These are phyloP conservation scores for Psephotus haematonotus DNA, from an alignment of 2,113 vertebrate species.

Conservation along the genomic window DNA sequence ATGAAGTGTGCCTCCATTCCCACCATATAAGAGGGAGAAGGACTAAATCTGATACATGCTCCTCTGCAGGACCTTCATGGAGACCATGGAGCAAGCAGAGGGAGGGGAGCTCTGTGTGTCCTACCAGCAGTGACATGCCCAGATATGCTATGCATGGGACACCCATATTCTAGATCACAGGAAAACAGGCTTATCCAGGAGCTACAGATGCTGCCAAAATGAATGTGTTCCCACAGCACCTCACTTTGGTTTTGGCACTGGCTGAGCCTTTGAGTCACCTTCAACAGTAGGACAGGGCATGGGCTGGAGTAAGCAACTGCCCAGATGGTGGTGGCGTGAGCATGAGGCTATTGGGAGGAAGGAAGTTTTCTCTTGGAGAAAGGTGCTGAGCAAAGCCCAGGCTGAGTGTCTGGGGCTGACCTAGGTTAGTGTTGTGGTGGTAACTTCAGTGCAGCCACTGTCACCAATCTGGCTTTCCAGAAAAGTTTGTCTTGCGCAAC, in stretches of 20 bases:
- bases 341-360: not conserved
- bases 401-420: not conserved
- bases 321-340: not conserved
- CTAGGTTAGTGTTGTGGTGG: rapidly evolving
- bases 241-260: not conserved
- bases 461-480: not conserved
- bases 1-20: not conserved
- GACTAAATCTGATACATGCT: not conserved
- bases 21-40: not conserved
- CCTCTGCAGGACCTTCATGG: not conserved
- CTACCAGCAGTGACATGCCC: not conserved
- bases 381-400: not conserved
- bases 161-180: not conserved
- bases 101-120: not conserved
- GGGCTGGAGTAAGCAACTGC: not conserved
- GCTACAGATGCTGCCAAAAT: not conserved
- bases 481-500: not conserved
- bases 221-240: not conserved
- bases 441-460: not conserved
- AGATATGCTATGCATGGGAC: not conserved
- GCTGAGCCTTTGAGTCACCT: not conserved
- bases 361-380: not conserved
- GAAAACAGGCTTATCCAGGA: not conserved
- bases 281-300: not conserved
- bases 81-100: not conserved